Percentiles rank a stretch among this genome's conserved stretches.
Conservation (phyloP, 2,888 invertebrate species). For the Palloptera scutellata region DNA sequence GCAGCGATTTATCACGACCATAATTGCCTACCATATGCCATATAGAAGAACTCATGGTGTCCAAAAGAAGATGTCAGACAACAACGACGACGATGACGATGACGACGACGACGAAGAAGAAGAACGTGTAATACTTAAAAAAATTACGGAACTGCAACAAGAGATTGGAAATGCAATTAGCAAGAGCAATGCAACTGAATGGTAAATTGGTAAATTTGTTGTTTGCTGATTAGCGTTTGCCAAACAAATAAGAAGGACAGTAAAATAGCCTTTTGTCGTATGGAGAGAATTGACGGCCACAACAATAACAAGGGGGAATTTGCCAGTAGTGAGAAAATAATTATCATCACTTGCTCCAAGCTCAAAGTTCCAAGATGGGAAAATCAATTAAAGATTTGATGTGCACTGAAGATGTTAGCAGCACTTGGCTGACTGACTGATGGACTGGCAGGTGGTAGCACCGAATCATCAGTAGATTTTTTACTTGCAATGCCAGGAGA, state of each 20-base stretch:
- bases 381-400: conserved; percentile 39
- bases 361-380: conserved; percentile 24
- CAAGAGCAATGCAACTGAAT: conserved; percentile 2
- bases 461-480: too few relatives aligned
- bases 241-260: conserved; percentile 37
- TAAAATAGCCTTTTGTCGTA: conserved; percentile 33
- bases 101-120: too few relatives aligned
- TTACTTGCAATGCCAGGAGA: too few relatives aligned
- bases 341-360: conserved; percentile 40
- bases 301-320: too few relatives aligned
- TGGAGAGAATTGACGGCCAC: not conserved
- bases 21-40: conserved; percentile 36
- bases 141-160: conserved; percentile 28
- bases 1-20: conserved; percentile 41
- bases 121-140: conserved; percentile 10
- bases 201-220: conserved; percentile 23
- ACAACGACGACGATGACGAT: too few relatives aligned
- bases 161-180: conserved; percentile 30
- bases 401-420: too few relatives aligned
- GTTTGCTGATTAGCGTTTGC: conserved; percentile 29
- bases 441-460: too few relatives aligned
- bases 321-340: conserved; percentile 38
- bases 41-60: not conserved
- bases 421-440: too few relatives aligned
- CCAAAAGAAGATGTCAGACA: too few relatives aligned